Conservation (phyloP, 2,113 vertebrate species). For the Hippocampus comes region DNA sequence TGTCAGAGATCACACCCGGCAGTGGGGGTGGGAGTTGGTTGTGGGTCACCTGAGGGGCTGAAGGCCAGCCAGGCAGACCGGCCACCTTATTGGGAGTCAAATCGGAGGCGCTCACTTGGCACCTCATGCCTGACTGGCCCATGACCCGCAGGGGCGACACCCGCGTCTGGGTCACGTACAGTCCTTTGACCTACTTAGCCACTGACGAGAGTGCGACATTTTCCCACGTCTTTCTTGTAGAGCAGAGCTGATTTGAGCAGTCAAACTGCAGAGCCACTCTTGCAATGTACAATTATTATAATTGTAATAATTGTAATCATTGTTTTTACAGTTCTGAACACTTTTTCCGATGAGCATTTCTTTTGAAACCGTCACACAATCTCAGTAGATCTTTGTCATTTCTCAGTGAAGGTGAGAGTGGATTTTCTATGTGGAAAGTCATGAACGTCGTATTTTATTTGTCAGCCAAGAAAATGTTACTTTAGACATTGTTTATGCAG, state of each 20-base stretch:
- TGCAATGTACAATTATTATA: conserved; percentile 3
- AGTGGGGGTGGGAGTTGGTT: conserved; percentile 35
- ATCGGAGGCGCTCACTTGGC: conserved; percentile 70
- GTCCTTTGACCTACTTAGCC: conserved; percentile 72
- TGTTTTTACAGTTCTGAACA: background rate
- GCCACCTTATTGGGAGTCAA: conserved; percentile 66
- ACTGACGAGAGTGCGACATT: conserved; percentile 74
- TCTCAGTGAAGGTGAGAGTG: background rate
- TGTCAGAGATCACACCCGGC: conserved; percentile 1
- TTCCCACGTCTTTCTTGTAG: conserved; percentile 25
- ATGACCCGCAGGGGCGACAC: conserved; percentile 81
- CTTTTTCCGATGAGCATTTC: background rate
- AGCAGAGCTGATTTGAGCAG: conserved; percentile 41
- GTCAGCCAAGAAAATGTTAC: background rate
- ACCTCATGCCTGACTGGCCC: conserved; percentile 84
- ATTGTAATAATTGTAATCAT: too few relatives aligned
- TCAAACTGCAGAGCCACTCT: conserved; percentile 20
- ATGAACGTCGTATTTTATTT: background rate
- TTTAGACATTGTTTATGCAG: background rate
- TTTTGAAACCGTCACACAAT: background rate
- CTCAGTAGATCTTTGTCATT: background rate
- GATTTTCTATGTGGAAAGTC: background rate
- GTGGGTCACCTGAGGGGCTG: conserved; percentile 38
- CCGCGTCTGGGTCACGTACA: conserved; percentile 78
- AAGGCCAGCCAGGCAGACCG: conserved; percentile 30